These are phyloP conservation scores for Andrena camellia DNA, from an alignment of 2,888 invertebrate genomes.

Conservation along the genomic window DNA sequence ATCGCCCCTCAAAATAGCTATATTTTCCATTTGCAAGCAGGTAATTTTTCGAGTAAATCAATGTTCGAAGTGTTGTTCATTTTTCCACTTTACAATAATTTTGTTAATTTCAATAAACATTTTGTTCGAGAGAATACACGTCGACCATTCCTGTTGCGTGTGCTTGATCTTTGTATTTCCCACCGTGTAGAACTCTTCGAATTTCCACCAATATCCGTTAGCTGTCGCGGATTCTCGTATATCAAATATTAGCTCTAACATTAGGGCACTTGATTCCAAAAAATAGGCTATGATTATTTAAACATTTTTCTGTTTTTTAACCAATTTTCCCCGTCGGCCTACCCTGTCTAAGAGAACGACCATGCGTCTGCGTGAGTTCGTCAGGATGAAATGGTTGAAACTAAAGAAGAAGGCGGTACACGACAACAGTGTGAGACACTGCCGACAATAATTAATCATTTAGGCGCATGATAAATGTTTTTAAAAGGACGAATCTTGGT, in stretches of 20 bases:
- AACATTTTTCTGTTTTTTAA: constrained; percentile 4
- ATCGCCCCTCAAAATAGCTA: neutral
- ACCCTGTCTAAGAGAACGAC: neutral
- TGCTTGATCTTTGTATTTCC: constrained; percentile 19
- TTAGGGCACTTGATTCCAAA: constrained; percentile 1
- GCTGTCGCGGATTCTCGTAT: neutral
- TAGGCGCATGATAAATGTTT: neutral
- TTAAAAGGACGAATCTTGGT: constrained; percentile 33
- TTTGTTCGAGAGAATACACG: constrained; percentile 15
- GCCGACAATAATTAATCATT: constrained; percentile 10
- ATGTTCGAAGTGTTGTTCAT: neutral
- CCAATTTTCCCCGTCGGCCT: constrained; percentile 21
- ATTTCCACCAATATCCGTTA: neutral
- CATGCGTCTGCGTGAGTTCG: neutral
- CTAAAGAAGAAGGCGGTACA: neutral
- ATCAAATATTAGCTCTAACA: neutral
- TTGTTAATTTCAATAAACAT: constrained; percentile 2
- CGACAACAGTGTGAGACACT: neutral
- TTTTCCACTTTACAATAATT: neutral
- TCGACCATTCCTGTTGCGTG: constrained; percentile 6
- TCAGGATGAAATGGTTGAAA: neutral
- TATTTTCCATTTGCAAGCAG: neutral
- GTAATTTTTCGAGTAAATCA: neutral
- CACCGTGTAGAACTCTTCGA: constrained; percentile 14
- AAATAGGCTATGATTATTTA: neutral